phyloP scores from a whole-genome alignment of 2,888 invertebrate genomes.

The Drosophila pegasa region DNA sequence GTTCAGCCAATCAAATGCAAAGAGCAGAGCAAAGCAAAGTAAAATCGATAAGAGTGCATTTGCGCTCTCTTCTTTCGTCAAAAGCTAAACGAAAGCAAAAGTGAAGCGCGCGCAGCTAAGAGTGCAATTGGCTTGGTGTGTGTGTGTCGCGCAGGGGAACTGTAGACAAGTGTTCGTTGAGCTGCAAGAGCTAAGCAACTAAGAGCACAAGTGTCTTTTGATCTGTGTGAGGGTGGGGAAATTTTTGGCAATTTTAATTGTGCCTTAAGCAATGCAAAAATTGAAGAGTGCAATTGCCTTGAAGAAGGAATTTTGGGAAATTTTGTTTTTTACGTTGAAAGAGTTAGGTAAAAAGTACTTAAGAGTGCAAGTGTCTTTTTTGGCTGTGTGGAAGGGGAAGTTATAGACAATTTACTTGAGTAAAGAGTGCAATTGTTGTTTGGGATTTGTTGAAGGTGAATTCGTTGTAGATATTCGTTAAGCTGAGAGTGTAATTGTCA shows the following conservation, averaged over 20 bases:
- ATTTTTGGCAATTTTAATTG: too few relatives aligned
- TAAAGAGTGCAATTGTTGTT: background rate
- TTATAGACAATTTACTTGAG: background rate
- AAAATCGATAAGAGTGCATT: conserved; percentile 15
- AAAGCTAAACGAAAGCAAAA: conserved; percentile 27
- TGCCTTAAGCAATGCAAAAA: too few relatives aligned
- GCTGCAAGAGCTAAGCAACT: too few relatives aligned
- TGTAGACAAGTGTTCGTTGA: too few relatives aligned
- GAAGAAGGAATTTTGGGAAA: background rate
- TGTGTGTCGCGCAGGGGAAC: too few relatives aligned
- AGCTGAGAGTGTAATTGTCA: background rate
- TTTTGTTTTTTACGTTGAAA: background rate
- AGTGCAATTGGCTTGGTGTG: background rate
- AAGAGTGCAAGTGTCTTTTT: conserved; percentile 14
- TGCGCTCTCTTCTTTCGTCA: conserved; percentile 18
- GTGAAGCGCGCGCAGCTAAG: conserved; percentile 21
- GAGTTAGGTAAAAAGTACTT: background rate
- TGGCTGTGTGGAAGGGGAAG: background rate
- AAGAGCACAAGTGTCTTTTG: too few relatives aligned
- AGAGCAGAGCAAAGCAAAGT: conserved; percentile 25
- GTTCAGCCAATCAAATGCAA: background rate
- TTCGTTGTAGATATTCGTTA: background rate
- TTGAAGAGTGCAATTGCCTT: too few relatives aligned
- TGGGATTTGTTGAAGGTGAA: background rate
- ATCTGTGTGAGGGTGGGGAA: too few relatives aligned